Evolutionary conservation across 2,797 vertebrate species (phyloP).

Genomic region (Emys orbicularis): DNA sequence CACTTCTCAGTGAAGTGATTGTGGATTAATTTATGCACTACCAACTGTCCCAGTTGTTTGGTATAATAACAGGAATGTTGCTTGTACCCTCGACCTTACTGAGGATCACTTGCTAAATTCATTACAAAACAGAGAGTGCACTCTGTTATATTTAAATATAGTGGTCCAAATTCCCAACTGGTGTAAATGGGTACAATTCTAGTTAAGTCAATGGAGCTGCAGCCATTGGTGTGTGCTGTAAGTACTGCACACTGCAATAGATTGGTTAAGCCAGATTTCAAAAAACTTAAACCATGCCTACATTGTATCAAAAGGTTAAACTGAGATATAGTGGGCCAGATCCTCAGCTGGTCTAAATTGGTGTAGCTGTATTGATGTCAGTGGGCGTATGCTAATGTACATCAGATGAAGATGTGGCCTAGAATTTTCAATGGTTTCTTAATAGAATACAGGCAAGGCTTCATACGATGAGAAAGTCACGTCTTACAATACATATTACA

Average conservation of each 20-base stretch:
- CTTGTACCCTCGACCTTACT: neutral
- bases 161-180: neutral
- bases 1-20: neutral
- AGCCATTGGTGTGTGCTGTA: neutral
- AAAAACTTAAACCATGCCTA: constrained; percentile 24
- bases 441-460: constrained; percentile 39
- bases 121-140: neutral
- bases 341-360: neutral
- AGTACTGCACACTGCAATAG: neutral
- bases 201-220: neutral
- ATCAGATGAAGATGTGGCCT: neutral
- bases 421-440: constrained; percentile 21
- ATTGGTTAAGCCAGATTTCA: constrained; percentile 28
- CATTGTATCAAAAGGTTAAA: constrained; percentile 15
- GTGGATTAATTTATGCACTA: neutral
- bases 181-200: rapidly evolving
- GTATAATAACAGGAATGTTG: neutral
- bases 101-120: neutral
- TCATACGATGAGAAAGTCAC: neutral
- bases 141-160: neutral
- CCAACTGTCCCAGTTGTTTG: neutral
- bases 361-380: neutral
- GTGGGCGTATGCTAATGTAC: neutral
- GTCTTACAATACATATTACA: constrained; percentile 3
- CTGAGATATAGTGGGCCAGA: neutral